These are phyloP conservation scores for Campylomormyrus numenius DNA, from an alignment of 2,113 vertebrate species.

Conservation along the genomic window DNA sequence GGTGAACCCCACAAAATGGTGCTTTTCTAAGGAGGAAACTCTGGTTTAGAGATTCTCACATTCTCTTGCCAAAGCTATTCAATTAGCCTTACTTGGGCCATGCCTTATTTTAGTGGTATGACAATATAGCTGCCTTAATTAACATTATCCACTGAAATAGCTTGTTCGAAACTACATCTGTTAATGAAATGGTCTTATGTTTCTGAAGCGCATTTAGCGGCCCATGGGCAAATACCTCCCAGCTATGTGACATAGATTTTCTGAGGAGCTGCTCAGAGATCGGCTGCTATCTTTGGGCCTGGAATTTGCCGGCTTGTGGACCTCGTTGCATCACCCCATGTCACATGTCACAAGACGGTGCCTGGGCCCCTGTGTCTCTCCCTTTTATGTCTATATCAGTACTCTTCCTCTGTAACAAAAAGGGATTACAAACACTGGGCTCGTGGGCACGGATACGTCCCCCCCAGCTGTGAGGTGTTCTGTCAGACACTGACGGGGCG, in stretches of 20 bases:
- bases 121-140: background rate
- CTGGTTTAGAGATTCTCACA: background rate
- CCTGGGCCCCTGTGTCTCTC: slow-evolving; percentile 59
- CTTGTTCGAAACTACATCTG: background rate
- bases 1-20: background rate
- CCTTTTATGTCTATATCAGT: slow-evolving; percentile 65
- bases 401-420: slow-evolving; percentile 38
- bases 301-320: slow-evolving; percentile 59
- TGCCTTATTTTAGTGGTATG: background rate
- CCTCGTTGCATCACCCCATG: slow-evolving; percentile 65
- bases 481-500: background rate
- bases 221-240: slow-evolving; percentile 23
- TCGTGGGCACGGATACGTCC: background rate
- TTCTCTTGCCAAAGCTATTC: background rate
- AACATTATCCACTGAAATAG: background rate
- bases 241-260: slow-evolving; percentile 54
- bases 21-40: background rate
- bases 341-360: slow-evolving; percentile 58
- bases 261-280: slow-evolving; percentile 39
- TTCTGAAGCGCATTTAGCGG: slow-evolving; percentile 19
- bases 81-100: background rate
- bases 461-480: slow-evolving; percentile 16
- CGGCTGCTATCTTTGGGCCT: slow-evolving; percentile 50
- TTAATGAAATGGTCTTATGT: background rate
- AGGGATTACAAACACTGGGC: slow-evolving; percentile 8